A percentile compares a stretch with the other conserved stretches of the same genome.
Evolutionary conservation across 2,113 vertebrate genomes (phyloP).

Genomic region (Prochilodus magdalenae): DNA sequence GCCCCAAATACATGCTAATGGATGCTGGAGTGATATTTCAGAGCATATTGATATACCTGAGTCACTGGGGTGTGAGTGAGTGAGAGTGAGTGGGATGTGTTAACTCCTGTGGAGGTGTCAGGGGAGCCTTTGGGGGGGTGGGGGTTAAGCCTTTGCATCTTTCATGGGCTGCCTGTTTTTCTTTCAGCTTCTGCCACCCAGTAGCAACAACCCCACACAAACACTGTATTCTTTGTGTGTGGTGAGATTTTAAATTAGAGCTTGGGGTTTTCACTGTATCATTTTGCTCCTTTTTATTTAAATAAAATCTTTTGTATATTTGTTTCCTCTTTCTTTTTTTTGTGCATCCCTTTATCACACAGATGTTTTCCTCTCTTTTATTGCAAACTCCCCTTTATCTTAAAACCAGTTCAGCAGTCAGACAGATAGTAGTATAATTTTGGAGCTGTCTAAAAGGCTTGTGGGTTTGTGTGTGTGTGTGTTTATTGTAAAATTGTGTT

Average conservation of each 20-base stretch:
- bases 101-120: constrained; percentile 2
- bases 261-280: neutral
- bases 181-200: constrained; percentile 60
- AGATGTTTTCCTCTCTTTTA: neutral
- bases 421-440: neutral
- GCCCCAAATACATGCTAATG: neutral
- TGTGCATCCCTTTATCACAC: neutral
- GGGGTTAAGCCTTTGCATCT: constrained; percentile 53
- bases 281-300: neutral
- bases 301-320: constrained; percentile 5
- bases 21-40: neutral
- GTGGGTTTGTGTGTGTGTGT: neutral
- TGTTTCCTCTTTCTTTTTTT: neutral
- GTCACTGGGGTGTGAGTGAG: neutral
- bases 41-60: neutral
- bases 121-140: constrained; percentile 40
- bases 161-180: constrained; percentile 56
- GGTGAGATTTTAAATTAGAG: constrained; percentile 39
- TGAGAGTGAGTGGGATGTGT: neutral
- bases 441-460: too few relatives aligned
- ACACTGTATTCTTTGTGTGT: constrained; percentile 44
- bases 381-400: constrained; percentile 6
- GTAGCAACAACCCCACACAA: constrained; percentile 51
- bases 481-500: neutral
- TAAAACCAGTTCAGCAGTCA: neutral